Percentiles rank a stretch among this genome's conserved stretches.
Evolutionary conservation across 2,888 invertebrate species (phyloP).

Genomic region (Monochamus alternatus): DNA sequence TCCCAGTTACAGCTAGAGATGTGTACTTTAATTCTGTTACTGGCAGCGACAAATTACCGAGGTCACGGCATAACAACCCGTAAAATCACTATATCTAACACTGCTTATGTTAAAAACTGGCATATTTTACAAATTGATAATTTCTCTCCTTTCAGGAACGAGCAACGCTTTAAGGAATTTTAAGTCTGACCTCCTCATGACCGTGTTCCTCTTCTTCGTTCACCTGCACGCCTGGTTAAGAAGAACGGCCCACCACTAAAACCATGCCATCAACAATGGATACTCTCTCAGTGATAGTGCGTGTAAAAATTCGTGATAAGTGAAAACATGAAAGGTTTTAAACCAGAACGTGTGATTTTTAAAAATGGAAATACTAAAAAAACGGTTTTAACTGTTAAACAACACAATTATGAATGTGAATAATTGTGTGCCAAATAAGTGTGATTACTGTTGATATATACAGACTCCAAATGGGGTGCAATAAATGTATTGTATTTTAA

Average conservation of each 20-base stretch:
- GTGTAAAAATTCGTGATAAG: constrained; percentile 55
- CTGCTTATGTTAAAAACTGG: no score
- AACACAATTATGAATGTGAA: constrained; percentile 32
- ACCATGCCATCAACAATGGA: constrained; percentile 19
- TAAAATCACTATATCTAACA: background rate
- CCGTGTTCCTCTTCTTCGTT: constrained; percentile 46
- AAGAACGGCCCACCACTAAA: constrained; percentile 39
- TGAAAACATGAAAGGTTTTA: constrained; percentile 36
- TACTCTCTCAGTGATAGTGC: constrained; percentile 50
- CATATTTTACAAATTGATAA: background rate
- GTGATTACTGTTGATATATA: constrained; percentile 51
- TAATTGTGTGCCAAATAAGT: constrained; percentile 46
- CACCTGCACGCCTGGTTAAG: constrained; percentile 53
- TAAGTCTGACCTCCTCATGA: constrained; percentile 37
- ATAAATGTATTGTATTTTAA: constrained; percentile 42
- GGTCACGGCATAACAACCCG: no score
- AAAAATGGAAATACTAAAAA: constrained; percentile 11
- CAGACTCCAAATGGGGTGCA: constrained; percentile 43
- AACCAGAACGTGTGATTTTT: constrained; percentile 46
- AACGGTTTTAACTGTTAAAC: constrained; percentile 29
- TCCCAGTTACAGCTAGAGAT: no score
- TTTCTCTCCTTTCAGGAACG: constrained; percentile 43
- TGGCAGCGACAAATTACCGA: no score
- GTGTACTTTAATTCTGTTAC: no score
- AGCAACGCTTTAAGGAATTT: constrained; percentile 38